Evolutionary conservation across 2,888 invertebrate genomes (phyloP), one percentile per base, ranked within the genome.

Genomic region (Diarsia brunnea): DNA sequence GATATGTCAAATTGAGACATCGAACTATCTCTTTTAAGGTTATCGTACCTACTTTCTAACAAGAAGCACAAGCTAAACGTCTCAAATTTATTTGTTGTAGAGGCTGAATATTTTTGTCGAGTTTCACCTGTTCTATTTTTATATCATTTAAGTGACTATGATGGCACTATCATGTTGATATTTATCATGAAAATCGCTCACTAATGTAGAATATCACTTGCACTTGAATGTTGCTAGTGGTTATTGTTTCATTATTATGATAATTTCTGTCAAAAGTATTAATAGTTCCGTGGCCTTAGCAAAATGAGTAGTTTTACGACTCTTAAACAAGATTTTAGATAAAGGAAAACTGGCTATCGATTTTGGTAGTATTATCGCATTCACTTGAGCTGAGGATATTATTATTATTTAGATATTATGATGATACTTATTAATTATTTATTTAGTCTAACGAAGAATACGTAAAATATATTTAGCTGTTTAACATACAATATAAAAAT

Each of bases 201-300:
- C 14, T 43, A 43, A n/a, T 43, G 43, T 14, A 43, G 14, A 63
- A 43, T 63, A 63, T 63, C 14, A 43, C 19, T 60, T 66, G 16
- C n/a, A 61, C 24, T 31, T 61, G n/a, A 65, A 75, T 55, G 16
- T 73, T 73, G 58, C 72, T 78, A 67, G 47, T 64, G 67, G 24
- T 65, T 63, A 73, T 75, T 73, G 68, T 78, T 78, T 61, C 31
- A 80, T 82, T 83, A 81, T 79, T 81, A 82, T 80, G 79, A 61
- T 81, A 84, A 86, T 82, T 79, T 76, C 75, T 81, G 71, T 53
- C 60, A 74, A 82, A 81, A 67, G 69, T 81, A 79, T 76, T 64
- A 77, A 73, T 69, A 76, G 73, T 75, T 75, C 61, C 67, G 71
- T 83, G 86, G 65, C 77, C 80, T 81, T 84, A 75, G 66, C 71